phyloP scores from a whole-genome alignment of 1,140 invertebrate species.

The Drosophila ficusphila region DNA sequence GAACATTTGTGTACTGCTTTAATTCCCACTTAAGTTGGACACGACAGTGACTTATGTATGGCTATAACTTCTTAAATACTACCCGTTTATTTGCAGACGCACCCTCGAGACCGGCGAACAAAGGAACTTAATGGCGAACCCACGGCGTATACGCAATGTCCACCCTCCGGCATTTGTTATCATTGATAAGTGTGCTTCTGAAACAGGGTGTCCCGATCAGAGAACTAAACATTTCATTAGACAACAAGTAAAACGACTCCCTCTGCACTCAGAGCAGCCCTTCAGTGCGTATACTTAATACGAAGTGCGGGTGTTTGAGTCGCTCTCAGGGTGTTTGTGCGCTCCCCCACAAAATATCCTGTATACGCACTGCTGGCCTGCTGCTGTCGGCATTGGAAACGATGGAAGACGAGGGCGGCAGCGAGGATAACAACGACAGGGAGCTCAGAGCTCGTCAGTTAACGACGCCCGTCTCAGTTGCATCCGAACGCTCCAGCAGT shows the following conservation, averaged over 20 bases:
- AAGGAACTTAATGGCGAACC: conserved; percentile 44
- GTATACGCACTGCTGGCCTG: conserved; percentile 56
- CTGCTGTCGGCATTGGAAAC: conserved; percentile 39
- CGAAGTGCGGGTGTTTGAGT: conserved; percentile 28
- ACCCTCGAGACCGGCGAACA: conserved; percentile 17
- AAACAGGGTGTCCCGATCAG: conserved; percentile 41
- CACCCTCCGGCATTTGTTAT: conserved; percentile 61
- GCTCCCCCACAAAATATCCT: conserved; percentile 11
- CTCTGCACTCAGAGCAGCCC: conserved; percentile 40
- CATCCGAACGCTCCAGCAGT: conserved; percentile 81
- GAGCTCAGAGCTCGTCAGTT: conserved; percentile 67
- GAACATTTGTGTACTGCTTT: neutral
- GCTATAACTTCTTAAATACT: conserved; percentile 10
- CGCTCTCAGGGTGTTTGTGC: conserved; percentile 2
- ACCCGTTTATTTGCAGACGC: conserved; percentile 16
- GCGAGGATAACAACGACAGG: conserved; percentile 53
- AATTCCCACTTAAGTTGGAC: neutral
- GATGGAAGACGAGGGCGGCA: conserved; percentile 27
- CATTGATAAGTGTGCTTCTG: conserved; percentile 58
- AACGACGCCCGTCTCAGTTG: conserved; percentile 80
- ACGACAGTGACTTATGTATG: neutral
- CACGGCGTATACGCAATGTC: conserved; percentile 69
- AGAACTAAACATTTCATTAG: neutral
- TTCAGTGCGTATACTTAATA: conserved; percentile 71
- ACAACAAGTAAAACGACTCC: conserved; percentile 28